Evolutionary conservation across 2,797 vertebrate genomes (phyloP).

Genomic region (Tinamus major): DNA sequence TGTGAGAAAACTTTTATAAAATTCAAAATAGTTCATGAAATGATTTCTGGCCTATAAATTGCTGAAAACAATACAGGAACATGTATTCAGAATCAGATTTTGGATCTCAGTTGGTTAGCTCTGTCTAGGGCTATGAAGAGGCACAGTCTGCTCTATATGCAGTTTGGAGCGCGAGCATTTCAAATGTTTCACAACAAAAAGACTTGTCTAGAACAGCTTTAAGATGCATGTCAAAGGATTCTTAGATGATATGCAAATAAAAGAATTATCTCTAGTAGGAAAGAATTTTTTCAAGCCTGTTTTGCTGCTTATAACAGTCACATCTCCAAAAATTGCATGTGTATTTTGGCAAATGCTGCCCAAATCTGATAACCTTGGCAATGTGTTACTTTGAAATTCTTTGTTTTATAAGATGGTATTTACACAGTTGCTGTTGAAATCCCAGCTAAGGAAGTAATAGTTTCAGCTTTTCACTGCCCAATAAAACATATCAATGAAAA

Average conservation of each 20-base stretch:
- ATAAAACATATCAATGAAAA: conserved; percentile 10
- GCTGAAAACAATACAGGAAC: neutral
- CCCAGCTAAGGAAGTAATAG: conserved; percentile 28
- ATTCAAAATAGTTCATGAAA: neutral
- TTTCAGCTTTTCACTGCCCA: conserved; percentile 21
- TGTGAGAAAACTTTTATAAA: neutral
- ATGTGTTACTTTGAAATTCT: neutral
- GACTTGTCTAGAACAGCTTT: neutral
- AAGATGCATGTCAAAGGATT: neutral
- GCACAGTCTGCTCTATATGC: neutral
- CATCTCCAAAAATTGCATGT: neutral
- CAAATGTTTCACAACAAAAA: neutral
- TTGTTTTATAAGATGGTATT: conserved; percentile 12
- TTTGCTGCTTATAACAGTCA: neutral
- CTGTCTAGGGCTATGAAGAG: neutral
- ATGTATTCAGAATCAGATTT: neutral
- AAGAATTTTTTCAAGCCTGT: neutral
- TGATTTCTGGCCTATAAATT: neutral
- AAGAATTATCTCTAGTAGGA: neutral
- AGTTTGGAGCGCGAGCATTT: neutral
- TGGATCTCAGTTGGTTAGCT: neutral
- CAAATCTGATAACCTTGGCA: conserved; percentile 45
- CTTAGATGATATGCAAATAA: neutral
- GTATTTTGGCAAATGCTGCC: conserved; percentile 21
- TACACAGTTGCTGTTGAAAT: conserved; percentile 47